Base-by-base conservation (phyloP, 2,113 vertebrate genomes). In the Chloropsis cyanopogon region DNA sequence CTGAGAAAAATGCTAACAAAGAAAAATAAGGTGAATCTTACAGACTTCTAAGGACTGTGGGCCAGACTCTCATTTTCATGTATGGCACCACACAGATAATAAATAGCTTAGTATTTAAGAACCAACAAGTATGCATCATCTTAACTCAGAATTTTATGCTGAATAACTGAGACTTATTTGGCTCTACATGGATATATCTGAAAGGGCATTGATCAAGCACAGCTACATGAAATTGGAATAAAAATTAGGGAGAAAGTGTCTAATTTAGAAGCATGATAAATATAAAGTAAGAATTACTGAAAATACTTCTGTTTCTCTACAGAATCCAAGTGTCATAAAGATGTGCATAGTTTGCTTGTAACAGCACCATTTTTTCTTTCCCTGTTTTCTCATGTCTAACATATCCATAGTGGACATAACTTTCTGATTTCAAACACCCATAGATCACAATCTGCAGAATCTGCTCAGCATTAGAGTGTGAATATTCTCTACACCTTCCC, bases 1-100 rank as follows among this genome's bases (percentile, higher is more conserved):
- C 77, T 33, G 88, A 87, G 54, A 47, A 82, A 94, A 86, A 85
- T 41, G 9, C 35, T 88, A 97, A 88, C 29, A 71, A 94, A 94
- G 17, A 9, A 81, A 68, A 95, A 68, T 44, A 37, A n/a, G 21
- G 12, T 64, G 49, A 88, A 19, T 86, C 88, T 93, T 88, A 75
- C 7, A 66, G 70, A 72, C 66, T 10, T 83, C 33, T n/a, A 49
- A 79, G 26, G 15, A 64, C 53, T 57, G 9, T 23, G 39, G 46
- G 14, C 37, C 60, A 91, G 42, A 44, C 37, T 84, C 37, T 84
- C 35, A 90, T 91, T 86, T 91, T 88, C 42, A 90, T 1, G 0
- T 82, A 37, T 73, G 33, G 37, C 81, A 86, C 68, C 69, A 86
- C 44, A 59, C 7, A 92, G 44, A 66, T 75, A 52, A 81, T n/a